Evolutionary conservation across 1,140 invertebrate species (phyloP).

Genomic region (Anastrepha obliqua): DNA sequence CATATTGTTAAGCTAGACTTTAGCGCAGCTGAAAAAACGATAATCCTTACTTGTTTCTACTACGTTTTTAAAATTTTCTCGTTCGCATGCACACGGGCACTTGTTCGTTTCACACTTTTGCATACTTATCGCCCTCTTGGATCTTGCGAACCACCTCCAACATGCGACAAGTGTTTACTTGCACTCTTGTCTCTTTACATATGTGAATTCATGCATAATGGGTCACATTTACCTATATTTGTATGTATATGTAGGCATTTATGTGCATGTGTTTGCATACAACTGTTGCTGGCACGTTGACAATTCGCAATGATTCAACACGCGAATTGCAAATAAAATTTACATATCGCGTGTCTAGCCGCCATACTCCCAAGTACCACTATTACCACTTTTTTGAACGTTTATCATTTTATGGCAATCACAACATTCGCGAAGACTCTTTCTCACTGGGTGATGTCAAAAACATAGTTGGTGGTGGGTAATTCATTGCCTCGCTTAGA

Average conservation of each 20-base stretch:
- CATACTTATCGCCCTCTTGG: background rate
- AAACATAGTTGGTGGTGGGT: background rate
- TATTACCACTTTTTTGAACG: slow-evolving; percentile 24
- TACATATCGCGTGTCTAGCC: slow-evolving; percentile 40
- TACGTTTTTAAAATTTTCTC: too few relatives aligned
- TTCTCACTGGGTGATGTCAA: background rate
- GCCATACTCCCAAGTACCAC: slow-evolving; percentile 38
- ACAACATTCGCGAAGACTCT: background rate
- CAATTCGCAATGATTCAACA: slow-evolving; percentile 48
- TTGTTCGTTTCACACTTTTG: background rate
- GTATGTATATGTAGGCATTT: background rate
- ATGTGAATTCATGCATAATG: background rate
- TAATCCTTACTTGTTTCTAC: too few relatives aligned
- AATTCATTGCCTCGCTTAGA: slow-evolving; percentile 23
- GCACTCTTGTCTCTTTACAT: background rate
- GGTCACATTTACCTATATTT: background rate
- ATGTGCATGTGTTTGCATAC: background rate
- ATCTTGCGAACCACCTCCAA: background rate
- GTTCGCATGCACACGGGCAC: background rate
- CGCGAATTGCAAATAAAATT: slow-evolving; percentile 44
- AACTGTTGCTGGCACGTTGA: slow-evolving; percentile 24
- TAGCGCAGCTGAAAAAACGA: too few relatives aligned
- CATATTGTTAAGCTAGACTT: too few relatives aligned
- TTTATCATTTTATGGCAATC: slow-evolving; percentile 49
- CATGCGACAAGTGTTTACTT: background rate